Evolutionary conservation across 2,888 invertebrate genomes (phyloP).

Genomic region (Drosophila cognata): DNA sequence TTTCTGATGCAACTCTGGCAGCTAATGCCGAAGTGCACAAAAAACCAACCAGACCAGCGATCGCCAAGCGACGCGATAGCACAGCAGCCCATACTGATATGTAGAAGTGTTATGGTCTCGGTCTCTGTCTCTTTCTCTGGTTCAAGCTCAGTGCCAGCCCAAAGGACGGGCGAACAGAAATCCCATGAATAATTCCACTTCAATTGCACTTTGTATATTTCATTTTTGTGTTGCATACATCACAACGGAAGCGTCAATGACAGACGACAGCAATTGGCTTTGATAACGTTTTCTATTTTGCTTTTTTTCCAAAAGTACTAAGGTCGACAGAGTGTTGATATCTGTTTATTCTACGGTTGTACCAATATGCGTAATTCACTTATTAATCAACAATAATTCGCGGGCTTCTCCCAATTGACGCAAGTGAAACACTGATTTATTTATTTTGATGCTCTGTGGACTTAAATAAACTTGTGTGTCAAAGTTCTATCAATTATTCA

Average conservation of each 20-base stretch:
- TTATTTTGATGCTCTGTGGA: slow-evolving; percentile 41
- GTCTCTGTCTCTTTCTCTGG: slow-evolving; percentile 17
- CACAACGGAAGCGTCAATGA: slow-evolving; percentile 60
- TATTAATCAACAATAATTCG: slow-evolving; percentile 44
- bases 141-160: slow-evolving; percentile 16
- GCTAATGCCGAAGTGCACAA: slow-evolving; percentile 38
- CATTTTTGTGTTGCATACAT: slow-evolving; percentile 74
- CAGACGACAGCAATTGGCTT: slow-evolving; percentile 74
- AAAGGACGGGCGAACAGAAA: slow-evolving; percentile 47
- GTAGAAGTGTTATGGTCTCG: slow-evolving; percentile 18
- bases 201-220: slow-evolving; percentile 79
- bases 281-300: slow-evolving; percentile 60
- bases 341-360: slow-evolving; percentile 9
- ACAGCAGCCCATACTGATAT: slow-evolving; percentile 13
- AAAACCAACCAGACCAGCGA: slow-evolving; percentile 55
- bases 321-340: neutral
- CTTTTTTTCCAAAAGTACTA: slow-evolving; percentile 11
- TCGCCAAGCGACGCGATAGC: slow-evolving; percentile 27
- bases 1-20: slow-evolving; percentile 33
- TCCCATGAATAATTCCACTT: slow-evolving; percentile 82
- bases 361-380: slow-evolving; percentile 27
- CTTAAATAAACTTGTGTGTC: slow-evolving; percentile 65
- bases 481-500: slow-evolving; percentile 74
- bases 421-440: slow-evolving; percentile 12
- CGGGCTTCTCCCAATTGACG: slow-evolving; percentile 8